Conservation (phyloP, 1,140 invertebrate genomes). For the Stegodyphus dumicola region DNA sequence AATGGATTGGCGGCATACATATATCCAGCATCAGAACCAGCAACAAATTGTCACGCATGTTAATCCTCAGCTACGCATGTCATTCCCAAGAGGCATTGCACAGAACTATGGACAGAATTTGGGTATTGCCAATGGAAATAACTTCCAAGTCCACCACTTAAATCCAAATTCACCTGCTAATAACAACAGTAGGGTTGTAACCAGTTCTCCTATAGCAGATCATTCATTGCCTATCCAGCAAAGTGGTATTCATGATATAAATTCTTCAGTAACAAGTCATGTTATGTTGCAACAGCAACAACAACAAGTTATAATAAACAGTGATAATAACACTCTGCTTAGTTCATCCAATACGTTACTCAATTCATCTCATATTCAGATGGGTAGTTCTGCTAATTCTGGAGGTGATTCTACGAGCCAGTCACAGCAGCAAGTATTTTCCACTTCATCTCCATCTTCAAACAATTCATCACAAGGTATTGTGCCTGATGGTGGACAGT, state of each 20-base stretch:
- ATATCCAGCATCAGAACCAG: constrained; percentile 21
- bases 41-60: constrained; percentile 12
- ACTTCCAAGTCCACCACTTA: constrained; percentile 12
- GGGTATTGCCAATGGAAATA: constrained; percentile 1
- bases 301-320: constrained; percentile 10
- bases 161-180: constrained; percentile 10
- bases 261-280: constrained; percentile 19
- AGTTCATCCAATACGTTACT: background rate
- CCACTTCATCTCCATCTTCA: background rate
- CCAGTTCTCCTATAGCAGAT: background rate
- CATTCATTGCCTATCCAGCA: background rate
- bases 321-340: background rate
- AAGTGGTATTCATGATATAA: constrained; percentile 1
- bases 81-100: constrained; percentile 3
- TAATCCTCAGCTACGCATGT: constrained; percentile 9
- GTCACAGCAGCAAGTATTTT: constrained; percentile 7
- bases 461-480: constrained; percentile 29
- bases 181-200: background rate
- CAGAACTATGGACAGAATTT: constrained; percentile 26
- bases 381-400: constrained; percentile 9
- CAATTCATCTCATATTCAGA: constrained; percentile 4
- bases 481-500: background rate
- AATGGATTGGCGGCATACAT: constrained; percentile 44
- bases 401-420: background rate
- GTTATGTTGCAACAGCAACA: constrained; percentile 1